Percentiles rank a stretch among this genome's conserved stretches.
Evolutionary conservation across 2,797 vertebrate species (phyloP).

Genomic region (Chaetodon trifasciatus): DNA sequence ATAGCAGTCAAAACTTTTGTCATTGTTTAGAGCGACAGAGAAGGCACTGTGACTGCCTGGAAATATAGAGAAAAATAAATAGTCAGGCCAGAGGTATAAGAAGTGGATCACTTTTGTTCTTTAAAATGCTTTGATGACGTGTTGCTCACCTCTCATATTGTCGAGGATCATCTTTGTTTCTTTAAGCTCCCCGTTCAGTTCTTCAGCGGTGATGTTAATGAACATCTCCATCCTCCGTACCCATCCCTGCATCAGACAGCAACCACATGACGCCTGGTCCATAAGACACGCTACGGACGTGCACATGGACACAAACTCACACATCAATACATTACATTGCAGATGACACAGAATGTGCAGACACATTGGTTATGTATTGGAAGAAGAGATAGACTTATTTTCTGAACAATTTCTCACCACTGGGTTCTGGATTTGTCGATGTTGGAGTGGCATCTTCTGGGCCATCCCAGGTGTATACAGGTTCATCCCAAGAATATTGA

Average conservation of each 20-base stretch:
- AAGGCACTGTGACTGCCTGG: conserved; percentile 82
- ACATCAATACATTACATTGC: not conserved
- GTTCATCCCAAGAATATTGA: conserved; percentile 2
- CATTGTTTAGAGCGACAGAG: conserved; percentile 77
- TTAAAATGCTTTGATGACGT: not conserved
- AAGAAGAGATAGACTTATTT: not conserved
- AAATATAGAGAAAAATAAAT: not conserved
- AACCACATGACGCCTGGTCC: conserved; percentile 77
- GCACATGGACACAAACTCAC: conserved; percentile 2
- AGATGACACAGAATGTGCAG: not conserved
- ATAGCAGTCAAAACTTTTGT: not conserved
- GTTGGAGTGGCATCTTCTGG: accelerated
- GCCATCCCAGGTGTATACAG: not conserved
- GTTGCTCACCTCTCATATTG: conserved; percentile 72
- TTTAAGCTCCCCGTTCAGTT: conserved; percentile 52
- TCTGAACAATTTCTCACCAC: conserved; percentile 19
- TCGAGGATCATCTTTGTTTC: conserved; percentile 53
- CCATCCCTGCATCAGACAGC: conserved; percentile 82
- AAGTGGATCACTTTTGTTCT: not conserved
- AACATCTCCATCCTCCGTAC: conserved; percentile 62
- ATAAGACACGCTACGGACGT: conserved; percentile 69
- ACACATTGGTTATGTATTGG: not conserved
- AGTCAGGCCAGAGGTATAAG: not conserved
- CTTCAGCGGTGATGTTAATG: conserved; percentile 62
- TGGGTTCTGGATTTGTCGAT: not conserved